Conservation (phyloP, 2,888 invertebrate genomes). For the Emmelina monodactyla region DNA sequence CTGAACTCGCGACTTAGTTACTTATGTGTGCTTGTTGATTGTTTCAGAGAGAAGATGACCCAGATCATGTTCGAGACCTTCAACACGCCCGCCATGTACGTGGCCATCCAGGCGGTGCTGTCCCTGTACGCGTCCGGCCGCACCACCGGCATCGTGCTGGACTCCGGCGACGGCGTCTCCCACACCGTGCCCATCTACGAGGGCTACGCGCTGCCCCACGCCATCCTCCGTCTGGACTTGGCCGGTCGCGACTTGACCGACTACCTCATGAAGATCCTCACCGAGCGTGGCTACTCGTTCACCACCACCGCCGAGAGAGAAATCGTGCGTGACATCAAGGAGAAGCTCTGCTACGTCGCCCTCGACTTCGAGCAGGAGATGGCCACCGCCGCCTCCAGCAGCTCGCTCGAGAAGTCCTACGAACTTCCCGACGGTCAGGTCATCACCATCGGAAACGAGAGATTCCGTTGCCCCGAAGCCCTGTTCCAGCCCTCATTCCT, state of each 20-base stretch:
- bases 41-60: constrained; percentile 82
- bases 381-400: constrained; percentile 92
- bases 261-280: constrained; percentile 92
- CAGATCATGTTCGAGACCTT: constrained; percentile 93
- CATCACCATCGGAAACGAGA: constrained; percentile 92
- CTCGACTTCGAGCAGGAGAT: constrained; percentile 92
- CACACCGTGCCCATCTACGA: constrained; percentile 96
- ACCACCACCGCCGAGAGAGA: constrained; percentile 92
- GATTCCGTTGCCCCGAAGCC: constrained; percentile 95
- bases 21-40: too few species aligned
- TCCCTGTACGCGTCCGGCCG: constrained; percentile 94
- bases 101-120: constrained; percentile 91
- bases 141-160: constrained; percentile 94
- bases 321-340: constrained; percentile 94
- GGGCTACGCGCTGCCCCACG: constrained; percentile 90
- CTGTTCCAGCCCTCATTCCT: constrained; percentile 95
- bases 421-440: constrained; percentile 94
- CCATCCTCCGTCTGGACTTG: constrained; percentile 90
- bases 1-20: too few species aligned
- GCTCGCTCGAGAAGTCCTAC: constrained; percentile 94
- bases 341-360: constrained; percentile 90
- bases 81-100: constrained; percentile 93
- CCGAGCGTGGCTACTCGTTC: constrained; percentile 89
- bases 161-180: constrained; percentile 94
- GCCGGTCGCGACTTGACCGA: constrained; percentile 92